Base-by-base conservation (phyloP, 2,888 invertebrate genomes). In the Dryadula phaetusa region DNA sequence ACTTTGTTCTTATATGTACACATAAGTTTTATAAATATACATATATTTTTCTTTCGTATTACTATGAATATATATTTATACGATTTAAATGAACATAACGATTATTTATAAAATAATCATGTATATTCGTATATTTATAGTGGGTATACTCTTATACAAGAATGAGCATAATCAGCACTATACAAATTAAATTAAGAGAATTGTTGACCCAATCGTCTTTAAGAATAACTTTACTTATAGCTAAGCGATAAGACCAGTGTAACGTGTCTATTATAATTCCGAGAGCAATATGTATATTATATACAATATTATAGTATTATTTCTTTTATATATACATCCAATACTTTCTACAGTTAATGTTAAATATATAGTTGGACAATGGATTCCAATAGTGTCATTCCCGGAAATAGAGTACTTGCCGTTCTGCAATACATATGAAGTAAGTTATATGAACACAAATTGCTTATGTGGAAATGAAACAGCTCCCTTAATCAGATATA, bases 371-470 rank as follows among this genome's bases (percentile, higher is more conserved):
- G 18, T 40, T 16, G 63, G 63, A 0, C 12, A 42, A 63, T 63
- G 63, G 63, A 7, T 63, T 3, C 63, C 63, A 28, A 53, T 63
- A 49, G 53, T 63, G 16, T 53, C 25, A 2, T 63, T 63, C 28
- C 63, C 63, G 6, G 18, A 53, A 53, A 40, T 54, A 32, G 44
- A 53, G 14, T 42, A 44, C 18, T 14, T 40, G 18, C n/a, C 49
- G n/a, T 25, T 53, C 20, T 63, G 63, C 28, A 42, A 18, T 1
- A 63, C 12, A 25, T 54, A 63, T 18, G 42, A 37, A 44, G 12
- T 63, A 32, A 63, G 40, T 10, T 53, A 40, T 12, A 12, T 20
- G 2, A 42, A 44, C 42, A 28, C 18, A 63, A 34, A 52, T 52
- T 63, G 63, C 7, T 8, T 20, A 42, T 63, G 63, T 52, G 63